Evolutionary conservation across 2,797 vertebrate genomes (phyloP).

Genomic region (Euphonia xanthogaster): DNA sequence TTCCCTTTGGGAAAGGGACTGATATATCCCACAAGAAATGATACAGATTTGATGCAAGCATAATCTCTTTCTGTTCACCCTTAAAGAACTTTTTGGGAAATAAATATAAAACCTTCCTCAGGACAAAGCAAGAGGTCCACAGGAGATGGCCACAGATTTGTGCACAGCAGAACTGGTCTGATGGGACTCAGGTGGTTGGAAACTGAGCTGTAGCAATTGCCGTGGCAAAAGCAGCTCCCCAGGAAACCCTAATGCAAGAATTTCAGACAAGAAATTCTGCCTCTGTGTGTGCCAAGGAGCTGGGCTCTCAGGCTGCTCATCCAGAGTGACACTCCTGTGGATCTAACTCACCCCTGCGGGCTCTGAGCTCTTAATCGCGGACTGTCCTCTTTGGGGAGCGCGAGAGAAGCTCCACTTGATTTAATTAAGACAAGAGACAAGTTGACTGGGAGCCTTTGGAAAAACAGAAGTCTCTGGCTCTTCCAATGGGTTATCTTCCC

Average conservation of each 20-base stretch:
- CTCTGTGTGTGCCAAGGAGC: not conserved
- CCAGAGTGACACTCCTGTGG: not conserved
- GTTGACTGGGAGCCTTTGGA: not conserved
- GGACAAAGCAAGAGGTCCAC: not conserved
- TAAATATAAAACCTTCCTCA: not conserved
- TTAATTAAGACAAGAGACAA: not conserved
- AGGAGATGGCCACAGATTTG: not conserved
- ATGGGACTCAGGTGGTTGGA: not conserved
- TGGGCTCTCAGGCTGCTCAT: not conserved
- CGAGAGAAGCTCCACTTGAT: not conserved
- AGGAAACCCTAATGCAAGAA: not conserved
- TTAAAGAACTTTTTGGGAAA: not conserved
- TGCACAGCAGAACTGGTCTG: not conserved
- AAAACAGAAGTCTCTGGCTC: not conserved
- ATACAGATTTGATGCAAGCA: not conserved
- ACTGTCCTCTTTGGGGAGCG: not conserved
- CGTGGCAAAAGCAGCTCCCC: not conserved
- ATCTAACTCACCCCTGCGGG: not conserved
- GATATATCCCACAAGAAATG: not conserved
- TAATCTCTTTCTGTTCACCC: not conserved
- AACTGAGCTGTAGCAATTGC: not conserved
- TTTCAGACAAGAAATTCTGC: slow-evolving; percentile 5
- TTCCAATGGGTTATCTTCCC: not conserved
- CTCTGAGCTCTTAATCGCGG: slow-evolving; percentile 18
- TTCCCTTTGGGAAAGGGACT: not conserved